Evolutionary conservation across 2,113 vertebrate species (phyloP).

Genomic region (Platysternon megacephalum): DNA sequence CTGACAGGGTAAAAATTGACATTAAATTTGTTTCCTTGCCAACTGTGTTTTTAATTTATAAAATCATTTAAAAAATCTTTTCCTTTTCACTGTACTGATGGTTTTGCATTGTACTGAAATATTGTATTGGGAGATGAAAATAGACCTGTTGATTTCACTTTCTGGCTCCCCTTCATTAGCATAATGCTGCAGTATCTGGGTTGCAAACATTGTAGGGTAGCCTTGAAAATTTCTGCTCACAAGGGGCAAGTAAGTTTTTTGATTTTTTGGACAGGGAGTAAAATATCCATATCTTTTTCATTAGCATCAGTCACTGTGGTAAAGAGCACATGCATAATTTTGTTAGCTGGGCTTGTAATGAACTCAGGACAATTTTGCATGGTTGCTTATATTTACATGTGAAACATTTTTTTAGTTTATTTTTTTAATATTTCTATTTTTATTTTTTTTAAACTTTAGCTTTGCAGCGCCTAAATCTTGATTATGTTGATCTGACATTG

Average conservation of each 20-base stretch:
- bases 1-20: not conserved
- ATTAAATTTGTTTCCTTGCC: not conserved
- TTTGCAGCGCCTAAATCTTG: not conserved
- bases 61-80: not conserved
- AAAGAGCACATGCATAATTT: accelerated
- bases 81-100: not conserved
- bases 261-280: not conserved
- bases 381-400: not conserved
- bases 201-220: not conserved
- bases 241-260: not conserved
- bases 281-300: accelerated
- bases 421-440: not conserved
- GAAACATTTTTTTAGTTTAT: not conserved
- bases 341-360: not conserved
- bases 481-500: not conserved
- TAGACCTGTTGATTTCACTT: not conserved
- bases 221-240: not conserved
- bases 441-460: not conserved
- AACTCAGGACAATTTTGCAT: accelerated
- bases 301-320: not conserved
- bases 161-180: accelerated
- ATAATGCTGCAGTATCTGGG: accelerated
- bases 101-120: accelerated
- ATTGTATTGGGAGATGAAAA: not conserved
- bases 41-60: not conserved